Base-by-base conservation (phyloP, 2,113 vertebrate species). In the Neolamprologus falcicula region DNA sequence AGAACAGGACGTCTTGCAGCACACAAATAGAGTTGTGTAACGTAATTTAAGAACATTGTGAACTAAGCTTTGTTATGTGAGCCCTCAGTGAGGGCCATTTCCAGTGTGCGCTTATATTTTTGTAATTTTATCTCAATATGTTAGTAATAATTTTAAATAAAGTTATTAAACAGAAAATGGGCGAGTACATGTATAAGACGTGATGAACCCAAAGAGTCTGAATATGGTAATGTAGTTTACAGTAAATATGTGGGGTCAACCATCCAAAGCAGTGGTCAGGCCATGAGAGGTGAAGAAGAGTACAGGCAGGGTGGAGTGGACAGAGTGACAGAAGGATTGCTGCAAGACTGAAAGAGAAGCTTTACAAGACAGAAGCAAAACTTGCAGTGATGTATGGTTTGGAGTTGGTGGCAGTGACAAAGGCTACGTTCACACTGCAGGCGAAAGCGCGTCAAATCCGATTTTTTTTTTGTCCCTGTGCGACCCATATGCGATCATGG, bases 1-100 rank as follows among this genome's bases (percentile, higher is more conserved):
- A 90, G 90, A 93, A 86, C 76, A 91, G 76, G 90, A 90, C 76
- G 83, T 82, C 52, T 87, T 82, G 79, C 33, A 45, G 80, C 89
- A 89, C 89, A 90, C 45, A 91, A 91, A 95, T 90, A 90, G 88
- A 86, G 85, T 87, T 93, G 89, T 92, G 92, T 85, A 94, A 95
- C 71, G 84, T 87, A 40, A 86, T 82, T 91, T 88, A 83, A 71
- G 93, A 94, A 92, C 91, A 93, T 45, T 61, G 86, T 85, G 88
- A 92, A 92, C 90, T 4, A 9, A 80, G 28, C 16, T 33, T 85
- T 26, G 42, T 78, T 83, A 83, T 81, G 50, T 80, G 76, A 88
- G 66, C 12, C n/a, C 10, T 31, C 16, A 21, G 14, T 4, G 1
- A 59, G 7, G 21, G 16, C 31, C 47, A 19, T 86, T 81, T 45